Percentiles rank a stretch among this genome's conserved stretches.
Conservation (phyloP, 1,140 invertebrate genomes). For the Calosoma granatense region DNA sequence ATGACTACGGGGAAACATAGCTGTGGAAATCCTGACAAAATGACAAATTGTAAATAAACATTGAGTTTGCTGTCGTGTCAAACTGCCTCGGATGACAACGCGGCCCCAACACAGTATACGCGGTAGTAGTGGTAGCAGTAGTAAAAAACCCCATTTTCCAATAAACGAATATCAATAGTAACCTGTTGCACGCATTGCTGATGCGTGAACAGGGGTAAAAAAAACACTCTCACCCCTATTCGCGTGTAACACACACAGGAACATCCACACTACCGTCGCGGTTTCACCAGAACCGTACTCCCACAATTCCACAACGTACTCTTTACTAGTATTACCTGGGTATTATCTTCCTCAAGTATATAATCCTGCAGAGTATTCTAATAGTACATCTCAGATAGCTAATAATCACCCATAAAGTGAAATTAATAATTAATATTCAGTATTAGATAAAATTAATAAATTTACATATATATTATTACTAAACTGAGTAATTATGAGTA, state of each 20-base stretch:
- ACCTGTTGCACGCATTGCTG: background rate
- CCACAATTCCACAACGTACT: background rate
- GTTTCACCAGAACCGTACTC: background rate
- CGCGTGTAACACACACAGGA: background rate
- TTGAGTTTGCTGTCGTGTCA: background rate
- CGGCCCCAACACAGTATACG: background rate
- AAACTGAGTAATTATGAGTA: too few species aligned
- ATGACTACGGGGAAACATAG: background rate
- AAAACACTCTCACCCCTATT: background rate
- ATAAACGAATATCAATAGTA: constrained; percentile 6
- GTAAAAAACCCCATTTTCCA: constrained; percentile 1
- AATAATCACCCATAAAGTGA: background rate
- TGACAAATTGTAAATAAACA: constrained; percentile 8
- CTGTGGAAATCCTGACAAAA: constrained; percentile 1
- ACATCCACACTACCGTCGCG: too few species aligned
- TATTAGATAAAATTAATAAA: too few species aligned
- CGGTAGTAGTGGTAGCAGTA: background rate
- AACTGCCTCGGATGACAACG: too few species aligned
- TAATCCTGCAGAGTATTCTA: background rate
- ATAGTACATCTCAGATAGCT: background rate
- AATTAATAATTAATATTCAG: too few species aligned
- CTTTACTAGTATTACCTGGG: background rate
- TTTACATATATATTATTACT: too few species aligned
- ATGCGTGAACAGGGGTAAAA: background rate
- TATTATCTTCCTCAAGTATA: background rate